Base-by-base conservation (phyloP, 2,888 invertebrate genomes). In the Cryptophagus acutangulus region DNA sequence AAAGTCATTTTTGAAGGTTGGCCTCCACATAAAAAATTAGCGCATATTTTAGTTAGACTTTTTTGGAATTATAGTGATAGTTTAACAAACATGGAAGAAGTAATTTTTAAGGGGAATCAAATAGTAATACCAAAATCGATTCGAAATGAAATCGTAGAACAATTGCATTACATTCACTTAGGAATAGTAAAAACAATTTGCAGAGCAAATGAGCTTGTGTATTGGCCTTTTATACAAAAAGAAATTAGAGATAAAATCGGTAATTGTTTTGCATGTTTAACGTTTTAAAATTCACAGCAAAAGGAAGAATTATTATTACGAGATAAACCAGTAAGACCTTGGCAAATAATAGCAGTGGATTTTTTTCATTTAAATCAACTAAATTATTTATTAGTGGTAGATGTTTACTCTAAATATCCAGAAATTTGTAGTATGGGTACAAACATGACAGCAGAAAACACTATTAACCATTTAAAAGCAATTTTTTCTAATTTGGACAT, bases 401-500 rank as follows among this genome's bases (percentile, higher is more conserved):
- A 57, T 43, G 35, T 31, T n/a, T 57, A 50, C 43, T 54, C 51
- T 2, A 52, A 48, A 43, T 57, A 37, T 46, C 48, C 51, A 5
- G 57, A 58, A 50, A 17, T 56, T n/a, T n/a, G n/a, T n/a, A n/a
- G n/a, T 5, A 34, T 40, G 6, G 13, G 33, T 29, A 24, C 55
- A 25, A 43, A 43, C 6, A n/a, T n/a, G n/a, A n/a, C n/a, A n/a
- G n/a, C n/a, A n/a, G 37, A 36, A 14, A 36, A 40, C 25, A 47
- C 44, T n/a, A 53, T 52, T 9, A 33, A 42, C 9, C 26, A 18
- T 20, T 35, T 38, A 17, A 36, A 53, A 35, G 51, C 54, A n/a
- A n/a, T n/a, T n/a, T n/a, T n/a, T n/a, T n/a, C n/a, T n/a, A n/a
- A n/a, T n/a, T n/a, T n/a, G n/a, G n/a, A n/a, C n/a, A n/a, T n/a